These are phyloP conservation scores for Amazona finschi DNA, from an alignment of 2,797 vertebrate genomes.

Conservation along the genomic window DNA sequence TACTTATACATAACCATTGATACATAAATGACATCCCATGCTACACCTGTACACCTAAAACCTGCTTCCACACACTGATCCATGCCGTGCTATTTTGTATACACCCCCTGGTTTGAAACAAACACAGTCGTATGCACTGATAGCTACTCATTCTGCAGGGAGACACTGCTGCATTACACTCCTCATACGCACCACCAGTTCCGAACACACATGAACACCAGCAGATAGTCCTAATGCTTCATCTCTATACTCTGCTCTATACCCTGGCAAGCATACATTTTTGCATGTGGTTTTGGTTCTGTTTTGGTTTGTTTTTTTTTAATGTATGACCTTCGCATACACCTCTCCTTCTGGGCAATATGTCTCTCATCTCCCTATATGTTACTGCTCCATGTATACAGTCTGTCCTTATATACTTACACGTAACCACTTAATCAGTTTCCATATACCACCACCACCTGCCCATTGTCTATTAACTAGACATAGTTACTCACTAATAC, in stretches of 20 bases:
- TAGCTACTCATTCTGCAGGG: neutral
- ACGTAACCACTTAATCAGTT: neutral
- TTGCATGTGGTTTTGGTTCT: neutral
- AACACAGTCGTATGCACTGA: too few species aligned
- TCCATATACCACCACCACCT: neutral
- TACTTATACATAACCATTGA: neutral
- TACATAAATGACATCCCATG: fast-evolving
- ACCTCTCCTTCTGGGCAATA: neutral
- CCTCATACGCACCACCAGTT: neutral
- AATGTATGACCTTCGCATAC: neutral
- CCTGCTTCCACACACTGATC: neutral
- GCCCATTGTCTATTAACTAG: neutral
- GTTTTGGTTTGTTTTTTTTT: fast-evolving
- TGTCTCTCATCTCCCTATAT: neutral
- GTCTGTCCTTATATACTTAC: neutral
- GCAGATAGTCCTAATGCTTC: neutral
- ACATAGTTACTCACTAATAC: neutral
- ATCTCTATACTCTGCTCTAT: neutral
- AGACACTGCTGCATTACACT: neutral
- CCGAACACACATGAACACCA: neutral
- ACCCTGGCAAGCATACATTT: neutral
- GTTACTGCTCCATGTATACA: neutral
- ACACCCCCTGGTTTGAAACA: neutral
- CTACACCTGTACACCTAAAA: neutral
- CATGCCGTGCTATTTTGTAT: neutral